Percentiles rank a stretch among this genome's conserved stretches.
These are phyloP conservation scores for human DNA, from an alignment of 2,113 vertebrate genomes.

Conservation along the genomic window GRCh38 chr1:98196501-98197000, in stretches of 20 bases:
- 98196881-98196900: background rate
- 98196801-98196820: background rate
- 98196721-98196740: background rate
- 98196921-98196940: background rate
- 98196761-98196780: background rate
- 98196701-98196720: background rate
- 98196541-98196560: background rate
- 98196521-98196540: background rate
- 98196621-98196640: background rate
- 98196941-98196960: background rate
- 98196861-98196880: background rate
- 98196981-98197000: background rate
- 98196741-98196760: background rate
- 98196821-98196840: background rate
- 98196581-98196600: too few relatives aligned
- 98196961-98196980: background rate
- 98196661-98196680: background rate
- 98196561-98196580: background rate
- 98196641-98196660: background rate
- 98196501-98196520: background rate
- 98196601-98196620: background rate
- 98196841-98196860: background rate
- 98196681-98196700: background rate
- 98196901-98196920: background rate
- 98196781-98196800: background rate